Conservation (phyloP, 2,797 vertebrate species). For the Brachymystax lenok region DNA sequence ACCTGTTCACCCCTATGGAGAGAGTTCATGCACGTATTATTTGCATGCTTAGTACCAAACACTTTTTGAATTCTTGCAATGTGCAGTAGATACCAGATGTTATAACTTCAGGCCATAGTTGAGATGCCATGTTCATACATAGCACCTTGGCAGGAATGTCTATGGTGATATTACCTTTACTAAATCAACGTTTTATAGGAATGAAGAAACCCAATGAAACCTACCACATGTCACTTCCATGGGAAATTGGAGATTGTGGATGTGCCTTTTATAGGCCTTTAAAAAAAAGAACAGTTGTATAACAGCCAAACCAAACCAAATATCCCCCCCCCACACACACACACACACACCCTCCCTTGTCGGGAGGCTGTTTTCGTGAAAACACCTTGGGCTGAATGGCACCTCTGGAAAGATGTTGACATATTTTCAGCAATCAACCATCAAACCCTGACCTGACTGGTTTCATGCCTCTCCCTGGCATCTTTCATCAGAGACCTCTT, state of each 20-base stretch:
- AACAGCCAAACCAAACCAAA: slow-evolving; percentile 23
- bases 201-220: slow-evolving; percentile 24
- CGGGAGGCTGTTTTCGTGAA: slow-evolving; percentile 46
- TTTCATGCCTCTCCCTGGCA: slow-evolving; percentile 63
- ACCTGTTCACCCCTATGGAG: neutral
- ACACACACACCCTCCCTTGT: slow-evolving; percentile 38
- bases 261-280: slow-evolving; percentile 36
- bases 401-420: slow-evolving; percentile 72
- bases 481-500: slow-evolving; percentile 78
- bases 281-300: slow-evolving; percentile 61
- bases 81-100: neutral
- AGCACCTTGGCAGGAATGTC: neutral
- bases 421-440: slow-evolving; percentile 81
- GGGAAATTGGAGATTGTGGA: slow-evolving; percentile 26
- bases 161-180: too few relatives aligned
- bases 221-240: slow-evolving; percentile 5
- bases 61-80: neutral
- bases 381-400: slow-evolving; percentile 68
- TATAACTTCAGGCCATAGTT: neutral
- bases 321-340: neutral
- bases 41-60: neutral
- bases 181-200: slow-evolving; percentile 26
- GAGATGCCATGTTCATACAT: neutral
- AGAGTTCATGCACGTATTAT: neutral
- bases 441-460: slow-evolving; percentile 69